These are phyloP conservation scores for Mesocentrotus franciscanus DNA, from an alignment of 53 echinoderm and acorn worm genomes.

Conservation along the genomic window DNA sequence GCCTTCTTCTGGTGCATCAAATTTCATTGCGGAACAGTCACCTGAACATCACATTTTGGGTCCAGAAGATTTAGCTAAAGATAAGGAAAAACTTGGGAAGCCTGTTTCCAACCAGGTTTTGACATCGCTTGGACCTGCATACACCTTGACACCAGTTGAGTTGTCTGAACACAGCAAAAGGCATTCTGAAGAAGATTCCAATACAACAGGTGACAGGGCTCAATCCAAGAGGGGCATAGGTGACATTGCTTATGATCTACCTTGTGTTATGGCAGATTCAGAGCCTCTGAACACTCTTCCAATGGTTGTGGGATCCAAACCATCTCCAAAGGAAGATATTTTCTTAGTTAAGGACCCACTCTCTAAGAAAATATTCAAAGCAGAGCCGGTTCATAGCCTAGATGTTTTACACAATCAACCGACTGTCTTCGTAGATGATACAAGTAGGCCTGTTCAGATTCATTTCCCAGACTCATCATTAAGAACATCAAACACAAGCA, in stretches of 20 bases:
- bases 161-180: not conserved
- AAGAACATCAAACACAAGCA: not conserved
- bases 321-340: constrained; percentile 9
- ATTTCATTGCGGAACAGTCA: not conserved
- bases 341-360: constrained; percentile 30
- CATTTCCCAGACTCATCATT: constrained; percentile 57
- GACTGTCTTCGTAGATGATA: constrained; percentile 64
- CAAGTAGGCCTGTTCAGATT: constrained; percentile 56
- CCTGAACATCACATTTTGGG: not conserved
- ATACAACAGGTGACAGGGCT: not conserved
- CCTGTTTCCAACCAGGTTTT: constrained; percentile 36
- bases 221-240: not conserved
- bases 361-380: constrained; percentile 43
- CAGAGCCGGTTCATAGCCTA: constrained; percentile 43
- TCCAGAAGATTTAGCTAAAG: not conserved
- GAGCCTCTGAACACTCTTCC: constrained; percentile 53
- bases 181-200: not conserved
- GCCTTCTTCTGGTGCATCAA: not conserved
- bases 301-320: constrained; percentile 30
- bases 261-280: constrained; percentile 25
- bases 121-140: constrained; percentile 53
- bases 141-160: constrained; percentile 65
- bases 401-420: constrained; percentile 66
- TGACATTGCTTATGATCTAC: not conserved
- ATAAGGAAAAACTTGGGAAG: not conserved